Evolutionary conservation across 1,140 invertebrate genomes (phyloP).

Genomic region (Aphis gossypii): DNA sequence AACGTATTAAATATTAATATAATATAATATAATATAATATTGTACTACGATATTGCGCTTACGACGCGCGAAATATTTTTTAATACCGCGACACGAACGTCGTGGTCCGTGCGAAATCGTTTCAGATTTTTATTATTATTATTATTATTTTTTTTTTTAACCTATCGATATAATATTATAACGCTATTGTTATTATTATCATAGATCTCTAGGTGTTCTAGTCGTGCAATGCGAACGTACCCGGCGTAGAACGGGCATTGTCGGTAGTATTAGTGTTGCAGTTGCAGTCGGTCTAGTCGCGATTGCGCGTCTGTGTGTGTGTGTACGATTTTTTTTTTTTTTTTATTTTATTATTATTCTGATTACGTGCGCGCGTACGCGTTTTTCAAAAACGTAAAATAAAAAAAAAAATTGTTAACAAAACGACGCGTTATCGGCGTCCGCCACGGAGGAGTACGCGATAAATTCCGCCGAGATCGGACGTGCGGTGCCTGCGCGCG

Average conservation of each 20-base stretch:
- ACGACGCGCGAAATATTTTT: not conserved
- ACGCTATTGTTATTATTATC: not conserved
- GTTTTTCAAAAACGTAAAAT: not conserved
- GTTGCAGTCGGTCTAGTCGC: not conserved
- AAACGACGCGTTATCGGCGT: conserved; percentile 51
- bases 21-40: not conserved
- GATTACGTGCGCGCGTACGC: not conserved
- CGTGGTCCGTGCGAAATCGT: not conserved
- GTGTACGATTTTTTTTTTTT: not conserved
- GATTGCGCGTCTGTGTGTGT: not conserved
- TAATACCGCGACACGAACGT: not conserved
- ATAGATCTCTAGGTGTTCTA: not conserved
- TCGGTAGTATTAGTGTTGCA: not conserved
- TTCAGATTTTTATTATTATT: not conserved
- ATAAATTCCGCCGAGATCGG: conserved; percentile 46
- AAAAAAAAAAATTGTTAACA: not conserved
- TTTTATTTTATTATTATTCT: not conserved
- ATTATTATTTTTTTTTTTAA: not conserved
- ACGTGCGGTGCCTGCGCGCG: not conserved
- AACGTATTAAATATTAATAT: not conserved
- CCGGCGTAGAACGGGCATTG: not conserved
- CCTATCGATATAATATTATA: too few relatives aligned
- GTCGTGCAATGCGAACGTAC: not conserved
- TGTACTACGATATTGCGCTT: not conserved
- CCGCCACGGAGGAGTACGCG: conserved; percentile 46